A percentile compares a stretch with the other conserved stretches of the same genome.
Conservation (phyloP, 2,888 invertebrate species). For the Scaptomyza polygonia region DNA sequence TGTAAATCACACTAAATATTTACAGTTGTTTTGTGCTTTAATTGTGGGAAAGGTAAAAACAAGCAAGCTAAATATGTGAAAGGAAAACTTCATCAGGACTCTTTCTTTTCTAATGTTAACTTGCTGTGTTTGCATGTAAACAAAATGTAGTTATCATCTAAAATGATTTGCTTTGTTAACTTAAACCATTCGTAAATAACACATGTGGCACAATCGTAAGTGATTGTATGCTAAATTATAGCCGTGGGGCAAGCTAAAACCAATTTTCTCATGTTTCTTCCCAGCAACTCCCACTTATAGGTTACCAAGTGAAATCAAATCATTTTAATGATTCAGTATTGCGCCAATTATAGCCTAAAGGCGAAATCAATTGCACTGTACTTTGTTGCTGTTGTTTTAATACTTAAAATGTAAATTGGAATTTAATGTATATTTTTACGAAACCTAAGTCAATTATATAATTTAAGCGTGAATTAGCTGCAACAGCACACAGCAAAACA, state of each 20-base stretch:
- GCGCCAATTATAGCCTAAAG: slow-evolving; percentile 49
- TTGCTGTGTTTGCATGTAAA: background rate
- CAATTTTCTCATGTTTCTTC: slow-evolving; percentile 26
- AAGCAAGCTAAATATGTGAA: slow-evolving; percentile 12
- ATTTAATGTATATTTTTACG: slow-evolving; percentile 69
- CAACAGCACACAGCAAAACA: slow-evolving; percentile 28
- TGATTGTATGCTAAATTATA: slow-evolving; percentile 4
- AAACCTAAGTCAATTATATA: slow-evolving; percentile 75
- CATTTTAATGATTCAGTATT: slow-evolving; percentile 48
- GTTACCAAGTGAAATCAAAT: slow-evolving; percentile 32
- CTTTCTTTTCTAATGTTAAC: background rate
- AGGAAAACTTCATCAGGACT: background rate
- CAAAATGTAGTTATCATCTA: background rate
- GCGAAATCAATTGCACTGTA: slow-evolving; percentile 45
- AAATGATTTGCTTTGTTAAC: background rate
- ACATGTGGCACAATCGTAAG: background rate
- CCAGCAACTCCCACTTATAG: slow-evolving; percentile 39
- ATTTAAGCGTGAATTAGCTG: slow-evolving; percentile 73
- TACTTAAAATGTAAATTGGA: slow-evolving; percentile 64
- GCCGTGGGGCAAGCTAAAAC: background rate
- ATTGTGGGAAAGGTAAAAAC: slow-evolving; percentile 13
- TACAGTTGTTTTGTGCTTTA: slow-evolving; percentile 16
- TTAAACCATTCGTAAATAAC: no score
- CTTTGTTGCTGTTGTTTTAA: slow-evolving; percentile 24
- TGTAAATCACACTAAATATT: slow-evolving; percentile 59